These are phyloP conservation scores for Stenodera caucasica DNA, from an alignment of 2,888 invertebrate species.

Conservation along the genomic window DNA sequence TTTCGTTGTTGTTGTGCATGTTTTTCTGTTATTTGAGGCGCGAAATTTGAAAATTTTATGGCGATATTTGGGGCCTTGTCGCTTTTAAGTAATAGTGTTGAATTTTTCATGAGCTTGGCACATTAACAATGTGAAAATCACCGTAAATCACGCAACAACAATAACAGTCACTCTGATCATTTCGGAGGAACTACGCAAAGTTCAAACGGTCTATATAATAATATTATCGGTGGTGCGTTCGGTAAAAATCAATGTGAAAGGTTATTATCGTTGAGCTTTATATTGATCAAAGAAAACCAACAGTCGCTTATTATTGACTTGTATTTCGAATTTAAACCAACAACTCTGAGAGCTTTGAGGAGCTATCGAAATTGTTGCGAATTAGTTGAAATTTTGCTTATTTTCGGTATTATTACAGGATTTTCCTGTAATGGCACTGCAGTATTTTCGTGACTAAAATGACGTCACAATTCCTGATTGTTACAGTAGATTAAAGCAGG, in stretches of 20 bases:
- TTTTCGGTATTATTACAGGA: too few species aligned
- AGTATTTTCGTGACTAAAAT: constrained; percentile 48
- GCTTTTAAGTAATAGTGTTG: neutral
- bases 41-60: too few species aligned
- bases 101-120: constrained; percentile 15
- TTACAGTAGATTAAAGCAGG: constrained; percentile 46
- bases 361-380: too few species aligned
- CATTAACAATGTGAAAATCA: constrained; percentile 29
- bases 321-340: too few species aligned
- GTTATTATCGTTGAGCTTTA: constrained; percentile 47
- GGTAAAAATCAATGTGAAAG: constrained; percentile 51
- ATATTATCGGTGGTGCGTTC: constrained; percentile 23
- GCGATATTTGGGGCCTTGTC: too few species aligned
- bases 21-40: too few species aligned
- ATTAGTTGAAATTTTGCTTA: too few species aligned
- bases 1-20: too few species aligned
- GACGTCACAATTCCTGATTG: constrained; percentile 50
- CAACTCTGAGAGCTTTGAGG: too few species aligned
- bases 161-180: neutral
- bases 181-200: constrained; percentile 29
- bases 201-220: constrained; percentile 23
- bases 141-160: constrained; percentile 36
- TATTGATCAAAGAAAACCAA: constrained; percentile 40
- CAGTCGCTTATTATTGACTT: neutral
- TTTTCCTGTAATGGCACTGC: too few species aligned